These are phyloP conservation scores for Temnopleurus reevesii DNA, from an alignment of 53 echinoderm and acorn worm species.

Conservation along the genomic window DNA sequence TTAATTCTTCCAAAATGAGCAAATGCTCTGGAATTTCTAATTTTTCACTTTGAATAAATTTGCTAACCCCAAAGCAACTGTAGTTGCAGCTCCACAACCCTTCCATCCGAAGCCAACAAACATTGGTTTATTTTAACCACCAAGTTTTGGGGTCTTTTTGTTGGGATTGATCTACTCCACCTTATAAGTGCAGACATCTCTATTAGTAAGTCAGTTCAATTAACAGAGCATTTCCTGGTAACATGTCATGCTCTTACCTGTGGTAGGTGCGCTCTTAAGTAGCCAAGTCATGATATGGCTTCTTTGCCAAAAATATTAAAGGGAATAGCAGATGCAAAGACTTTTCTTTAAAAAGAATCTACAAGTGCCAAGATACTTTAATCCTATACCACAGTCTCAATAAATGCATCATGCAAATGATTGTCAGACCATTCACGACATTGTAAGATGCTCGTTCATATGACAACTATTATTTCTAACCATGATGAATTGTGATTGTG, in stretches of 20 bases:
- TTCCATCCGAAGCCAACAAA: neutral
- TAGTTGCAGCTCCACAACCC: neutral
- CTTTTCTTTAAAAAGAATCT: no score
- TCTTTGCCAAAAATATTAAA: conserved; percentile 10
- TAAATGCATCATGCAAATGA: no score
- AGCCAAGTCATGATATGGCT: neutral
- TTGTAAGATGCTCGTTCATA: no score
- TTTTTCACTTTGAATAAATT: neutral
- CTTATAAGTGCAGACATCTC: neutral
- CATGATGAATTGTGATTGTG: no score
- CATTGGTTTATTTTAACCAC: neutral
- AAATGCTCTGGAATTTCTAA: neutral
- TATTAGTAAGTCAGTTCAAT: neutral
- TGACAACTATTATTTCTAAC: no score
- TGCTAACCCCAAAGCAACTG: neutral
- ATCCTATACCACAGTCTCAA: no score
- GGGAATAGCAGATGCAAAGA: no score
- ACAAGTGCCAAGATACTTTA: no score
- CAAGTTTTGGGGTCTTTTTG: neutral
- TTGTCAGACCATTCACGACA: no score
- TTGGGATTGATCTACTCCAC: neutral
- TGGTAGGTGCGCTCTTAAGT: neutral
- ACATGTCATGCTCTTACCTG: neutral
- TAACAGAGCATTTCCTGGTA: conserved; percentile 28
- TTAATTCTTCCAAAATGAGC: neutral